These are phyloP conservation scores for Serripes groenlandicus DNA, from an alignment of 2,888 invertebrate species.

Conservation along the genomic window DNA sequence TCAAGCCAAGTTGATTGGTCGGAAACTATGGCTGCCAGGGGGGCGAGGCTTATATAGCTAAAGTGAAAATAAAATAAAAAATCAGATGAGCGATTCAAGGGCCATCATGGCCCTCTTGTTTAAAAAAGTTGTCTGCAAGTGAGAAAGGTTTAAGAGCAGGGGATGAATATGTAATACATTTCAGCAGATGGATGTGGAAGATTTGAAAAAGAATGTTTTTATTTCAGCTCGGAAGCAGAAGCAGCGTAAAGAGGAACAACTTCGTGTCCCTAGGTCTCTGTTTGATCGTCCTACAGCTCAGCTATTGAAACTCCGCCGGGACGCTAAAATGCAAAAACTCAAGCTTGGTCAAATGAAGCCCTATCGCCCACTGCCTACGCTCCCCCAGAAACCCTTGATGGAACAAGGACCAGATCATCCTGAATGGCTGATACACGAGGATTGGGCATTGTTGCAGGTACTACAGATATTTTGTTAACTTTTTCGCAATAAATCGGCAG, in stretches of 20 bases:
- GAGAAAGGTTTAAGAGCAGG: no score
- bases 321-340: conserved; percentile 92
- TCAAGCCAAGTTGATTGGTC: no score
- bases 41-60: no score
- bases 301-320: conserved; percentile 92
- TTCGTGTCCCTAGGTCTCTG: conserved; percentile 92
- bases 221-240: conserved; percentile 85
- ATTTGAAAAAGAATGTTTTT: neutral
- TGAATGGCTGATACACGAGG: conserved; percentile 97
- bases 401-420: conserved; percentile 88
- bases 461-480: no score
- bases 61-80: no score
- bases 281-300: conserved; percentile 93
- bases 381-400: conserved; percentile 73
- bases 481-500: no score
- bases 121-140: no score
- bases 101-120: no score
- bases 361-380: conserved; percentile 72
- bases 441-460: conserved; percentile 92
- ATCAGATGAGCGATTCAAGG: no score
- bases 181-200: no score
- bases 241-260: conserved; percentile 91
- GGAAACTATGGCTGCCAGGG: no score
- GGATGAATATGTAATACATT: no score
- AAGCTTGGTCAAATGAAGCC: conserved; percentile 82